phyloP scores from a whole-genome alignment of 2,113 vertebrate species.

The Psittacula cyanocephala region DNA sequence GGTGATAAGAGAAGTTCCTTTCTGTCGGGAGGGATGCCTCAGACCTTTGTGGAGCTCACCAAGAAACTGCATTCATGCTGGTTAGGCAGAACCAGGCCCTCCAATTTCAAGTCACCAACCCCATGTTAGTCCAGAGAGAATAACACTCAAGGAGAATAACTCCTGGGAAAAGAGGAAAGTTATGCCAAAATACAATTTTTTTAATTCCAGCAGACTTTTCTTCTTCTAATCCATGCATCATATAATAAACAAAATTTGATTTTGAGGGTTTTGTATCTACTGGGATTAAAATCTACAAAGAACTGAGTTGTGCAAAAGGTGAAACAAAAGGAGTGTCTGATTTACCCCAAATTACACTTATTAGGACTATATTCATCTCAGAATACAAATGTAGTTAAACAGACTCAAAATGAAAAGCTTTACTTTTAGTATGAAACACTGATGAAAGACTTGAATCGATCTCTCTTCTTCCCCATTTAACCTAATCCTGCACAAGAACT shows the following conservation, averaged over 20 bases:
- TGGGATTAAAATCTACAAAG: neutral
- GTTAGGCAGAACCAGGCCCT: neutral
- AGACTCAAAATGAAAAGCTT: neutral
- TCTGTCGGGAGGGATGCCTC: neutral
- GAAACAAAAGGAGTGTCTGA: neutral
- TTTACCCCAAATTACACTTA: neutral
- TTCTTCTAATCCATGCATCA: neutral
- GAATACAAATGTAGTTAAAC: neutral
- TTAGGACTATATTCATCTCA: neutral
- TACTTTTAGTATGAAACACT: neutral
- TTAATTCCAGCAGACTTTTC: neutral
- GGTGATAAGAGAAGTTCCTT: neutral
- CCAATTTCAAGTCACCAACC: neutral
- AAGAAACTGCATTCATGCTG: neutral
- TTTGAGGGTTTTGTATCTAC: accelerated
- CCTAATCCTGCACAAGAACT: neutral
- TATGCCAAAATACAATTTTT: neutral
- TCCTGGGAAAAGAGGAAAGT: neutral
- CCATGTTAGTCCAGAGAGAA: neutral
- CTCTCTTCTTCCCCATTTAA: neutral
- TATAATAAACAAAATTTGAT: neutral
- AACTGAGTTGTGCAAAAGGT: neutral
- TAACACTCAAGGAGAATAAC: neutral
- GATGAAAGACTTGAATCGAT: neutral
- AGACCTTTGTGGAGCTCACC: accelerated